phyloP scores from a whole-genome alignment of 2,113 vertebrate genomes.

The Nothobranchius furzeri region DNA sequence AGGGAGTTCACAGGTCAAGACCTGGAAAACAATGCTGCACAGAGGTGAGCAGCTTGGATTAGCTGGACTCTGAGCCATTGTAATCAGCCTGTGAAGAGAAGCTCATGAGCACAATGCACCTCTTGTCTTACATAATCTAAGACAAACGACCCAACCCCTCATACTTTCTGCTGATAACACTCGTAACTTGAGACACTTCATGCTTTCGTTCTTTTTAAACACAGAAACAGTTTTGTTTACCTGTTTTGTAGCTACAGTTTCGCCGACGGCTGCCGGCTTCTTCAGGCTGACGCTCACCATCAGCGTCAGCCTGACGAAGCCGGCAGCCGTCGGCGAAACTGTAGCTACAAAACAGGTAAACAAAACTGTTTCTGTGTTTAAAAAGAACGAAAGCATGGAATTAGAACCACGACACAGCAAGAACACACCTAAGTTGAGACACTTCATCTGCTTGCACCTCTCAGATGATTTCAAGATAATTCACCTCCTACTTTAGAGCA shows the following conservation, averaged over 20 bases:
- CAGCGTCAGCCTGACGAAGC: no score
- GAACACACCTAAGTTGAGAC: neutral
- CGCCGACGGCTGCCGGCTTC: no score
- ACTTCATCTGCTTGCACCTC: neutral
- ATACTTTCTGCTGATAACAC: slow-evolving; percentile 7
- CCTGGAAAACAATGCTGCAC: slow-evolving; percentile 24
- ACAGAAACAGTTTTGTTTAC: no score
- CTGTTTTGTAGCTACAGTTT: no score
- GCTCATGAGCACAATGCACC: slow-evolving; percentile 1
- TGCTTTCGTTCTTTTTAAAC: no score
- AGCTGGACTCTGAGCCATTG: slow-evolving; percentile 37
- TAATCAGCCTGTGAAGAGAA: slow-evolving; percentile 26
- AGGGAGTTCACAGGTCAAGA: slow-evolving; percentile 16
- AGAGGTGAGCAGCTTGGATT: slow-evolving; percentile 39
- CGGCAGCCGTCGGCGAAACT: no score
- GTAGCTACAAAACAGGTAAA: no score
- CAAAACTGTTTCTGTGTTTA: no score
- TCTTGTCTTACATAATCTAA: slow-evolving; percentile 37
- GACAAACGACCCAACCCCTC: slow-evolving; percentile 15
- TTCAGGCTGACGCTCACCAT: no score
- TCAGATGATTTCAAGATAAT: neutral
- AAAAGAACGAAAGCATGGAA: no score
- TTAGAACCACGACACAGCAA: no score
- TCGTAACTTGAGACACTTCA: neutral
- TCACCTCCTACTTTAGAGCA: neutral